Evolutionary conservation across 2,888 invertebrate genomes (phyloP).

Genomic region (Monochamus alternatus): DNA sequence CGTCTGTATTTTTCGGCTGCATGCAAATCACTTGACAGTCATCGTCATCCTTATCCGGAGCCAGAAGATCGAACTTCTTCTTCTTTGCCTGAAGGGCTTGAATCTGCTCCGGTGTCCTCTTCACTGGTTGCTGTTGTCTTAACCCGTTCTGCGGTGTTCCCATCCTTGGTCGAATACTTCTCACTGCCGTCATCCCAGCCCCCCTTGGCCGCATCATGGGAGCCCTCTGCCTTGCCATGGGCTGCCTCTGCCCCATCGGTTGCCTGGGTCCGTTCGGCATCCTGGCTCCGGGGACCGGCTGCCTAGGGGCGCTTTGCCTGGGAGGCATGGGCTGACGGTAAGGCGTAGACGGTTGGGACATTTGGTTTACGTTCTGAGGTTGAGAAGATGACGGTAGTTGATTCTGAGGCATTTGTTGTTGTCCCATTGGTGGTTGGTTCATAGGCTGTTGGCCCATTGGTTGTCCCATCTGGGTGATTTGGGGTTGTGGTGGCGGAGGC

Average conservation of each 20-base stretch:
- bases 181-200: slow-evolving; percentile 53
- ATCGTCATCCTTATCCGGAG: slow-evolving; percentile 82
- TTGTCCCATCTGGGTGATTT: slow-evolving; percentile 67
- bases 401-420: slow-evolving; percentile 47
- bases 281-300: slow-evolving; percentile 63
- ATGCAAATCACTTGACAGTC: slow-evolving; percentile 85
- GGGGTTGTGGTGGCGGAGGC: slow-evolving; percentile 64
- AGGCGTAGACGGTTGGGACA: slow-evolving; percentile 30
- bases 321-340: slow-evolving; percentile 35
- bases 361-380: slow-evolving; percentile 57
- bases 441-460: slow-evolving; percentile 65
- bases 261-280: slow-evolving; percentile 61
- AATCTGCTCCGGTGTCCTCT: slow-evolving; percentile 67
- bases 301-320: slow-evolving; percentile 58
- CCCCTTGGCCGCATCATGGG: slow-evolving; percentile 61
- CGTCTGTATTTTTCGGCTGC: slow-evolving; percentile 81
- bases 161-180: slow-evolving; percentile 58
- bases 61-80: slow-evolving; percentile 77
- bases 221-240: slow-evolving; percentile 49
- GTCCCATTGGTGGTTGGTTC: slow-evolving; percentile 54
- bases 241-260: slow-evolving; percentile 57
- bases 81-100: slow-evolving; percentile 69
- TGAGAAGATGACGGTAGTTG: slow-evolving; percentile 52
- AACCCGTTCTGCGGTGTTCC: slow-evolving; percentile 51
- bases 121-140: slow-evolving; percentile 51